Evolutionary conservation across 2,797 vertebrate species (phyloP).

Genomic region (Xenopus petersii): DNA sequence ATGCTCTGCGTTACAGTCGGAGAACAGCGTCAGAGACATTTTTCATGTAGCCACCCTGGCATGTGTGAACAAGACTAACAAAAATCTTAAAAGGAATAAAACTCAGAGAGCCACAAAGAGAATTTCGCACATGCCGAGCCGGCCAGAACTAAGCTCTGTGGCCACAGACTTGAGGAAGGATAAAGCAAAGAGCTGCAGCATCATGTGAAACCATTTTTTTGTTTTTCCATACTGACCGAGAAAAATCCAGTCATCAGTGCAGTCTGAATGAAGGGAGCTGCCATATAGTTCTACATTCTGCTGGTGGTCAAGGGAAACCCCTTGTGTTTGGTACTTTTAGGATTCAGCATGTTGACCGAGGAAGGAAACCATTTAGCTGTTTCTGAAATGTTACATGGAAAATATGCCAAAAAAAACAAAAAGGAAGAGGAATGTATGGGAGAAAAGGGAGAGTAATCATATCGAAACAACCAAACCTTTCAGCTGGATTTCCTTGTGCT

Average conservation of each 20-base stretch:
- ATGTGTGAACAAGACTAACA: constrained; percentile 93
- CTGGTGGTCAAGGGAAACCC: constrained; percentile 62
- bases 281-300: constrained; percentile 54
- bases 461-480: background rate
- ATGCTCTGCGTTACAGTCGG: constrained; percentile 92
- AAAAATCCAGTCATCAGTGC: constrained; percentile 51
- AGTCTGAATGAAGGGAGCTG: constrained; percentile 57
- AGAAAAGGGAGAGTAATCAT: constrained; percentile 17
- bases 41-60: constrained; percentile 96
- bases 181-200: constrained; percentile 95
- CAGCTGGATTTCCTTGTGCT: background rate
- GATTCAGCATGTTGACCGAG: constrained; percentile 56
- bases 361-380: constrained; percentile 51
- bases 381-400: constrained; percentile 55
- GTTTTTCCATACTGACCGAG: constrained; percentile 31
- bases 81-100: constrained; percentile 89
- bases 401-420: constrained; percentile 63
- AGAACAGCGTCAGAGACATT: constrained; percentile 98
- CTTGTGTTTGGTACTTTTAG: constrained; percentile 57
- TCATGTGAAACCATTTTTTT: constrained; percentile 78
- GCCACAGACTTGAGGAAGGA: constrained; percentile 93
- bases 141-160: constrained; percentile 87
- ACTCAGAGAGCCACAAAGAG: constrained; percentile 82
- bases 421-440: constrained; percentile 55
- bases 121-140: constrained; percentile 92